Evolutionary conservation across 2,797 vertebrate species (phyloP).

Genomic region (Pseudopleuronectes americanus): DNA sequence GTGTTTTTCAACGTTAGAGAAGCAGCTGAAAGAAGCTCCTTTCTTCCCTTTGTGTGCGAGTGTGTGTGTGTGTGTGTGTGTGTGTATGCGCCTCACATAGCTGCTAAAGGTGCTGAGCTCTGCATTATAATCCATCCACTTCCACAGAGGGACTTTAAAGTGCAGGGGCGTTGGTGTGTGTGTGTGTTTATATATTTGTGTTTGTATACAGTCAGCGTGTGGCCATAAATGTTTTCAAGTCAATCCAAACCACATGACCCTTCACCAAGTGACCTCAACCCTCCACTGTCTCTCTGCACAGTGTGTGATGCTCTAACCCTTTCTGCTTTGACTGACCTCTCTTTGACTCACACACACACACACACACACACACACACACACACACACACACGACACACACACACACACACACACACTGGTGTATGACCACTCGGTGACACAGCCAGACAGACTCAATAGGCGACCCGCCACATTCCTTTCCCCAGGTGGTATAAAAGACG

Average conservation of each 20-base stretch:
- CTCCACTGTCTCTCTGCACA: conserved; percentile 50
- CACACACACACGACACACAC: conserved; percentile 48
- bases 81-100: conserved; percentile 54
- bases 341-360: conserved; percentile 53
- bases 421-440: conserved; percentile 60
- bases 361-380: conserved; percentile 42
- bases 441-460: conserved; percentile 68
- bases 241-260: conserved; percentile 34
- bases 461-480: conserved; percentile 67
- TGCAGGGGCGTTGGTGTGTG: background rate
- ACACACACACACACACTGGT: conserved; percentile 39
- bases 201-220: conserved; percentile 1
- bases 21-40: conserved; percentile 49
- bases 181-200: background rate
- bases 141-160: background rate
- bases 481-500: conserved; percentile 75
- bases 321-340: conserved; percentile 63
- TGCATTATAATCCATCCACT: conserved; percentile 23
- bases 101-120: conserved; percentile 56
- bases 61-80: background rate
- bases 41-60: conserved; percentile 57
- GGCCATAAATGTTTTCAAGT: conserved; percentile 4
- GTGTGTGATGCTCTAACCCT: conserved; percentile 46
- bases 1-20: conserved; percentile 31
- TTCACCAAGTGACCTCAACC: conserved; percentile 56